A percentile compares a stretch with the other conserved stretches of the same genome.
These are phyloP conservation scores for Centropus unirufus DNA, from an alignment of 2,113 vertebrate species.

Conservation along the genomic window DNA sequence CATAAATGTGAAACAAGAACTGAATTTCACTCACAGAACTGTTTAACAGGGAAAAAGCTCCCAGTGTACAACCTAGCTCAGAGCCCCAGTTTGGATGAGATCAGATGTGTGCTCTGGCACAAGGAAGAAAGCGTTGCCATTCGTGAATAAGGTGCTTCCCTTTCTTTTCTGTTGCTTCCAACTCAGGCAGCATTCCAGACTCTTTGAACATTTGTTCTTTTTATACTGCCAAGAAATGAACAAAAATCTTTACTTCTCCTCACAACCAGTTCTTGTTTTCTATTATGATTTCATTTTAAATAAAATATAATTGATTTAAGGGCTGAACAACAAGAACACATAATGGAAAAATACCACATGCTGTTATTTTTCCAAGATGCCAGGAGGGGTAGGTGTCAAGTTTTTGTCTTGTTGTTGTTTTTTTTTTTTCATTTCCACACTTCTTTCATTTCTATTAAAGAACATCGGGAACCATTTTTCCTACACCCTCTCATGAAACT, in stretches of 20 bases:
- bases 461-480: background rate
- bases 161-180: background rate
- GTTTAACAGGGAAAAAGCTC: background rate
- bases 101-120: background rate
- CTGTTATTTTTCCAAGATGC: slow-evolving; percentile 6
- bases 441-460: slow-evolving; percentile 8
- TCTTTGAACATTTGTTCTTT: slow-evolving; percentile 39
- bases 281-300: background rate
- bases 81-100: rapidly evolving
- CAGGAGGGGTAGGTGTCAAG: background rate
- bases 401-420: too few species aligned
- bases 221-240: slow-evolving; percentile 14
- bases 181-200: slow-evolving; percentile 23
- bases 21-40: rapidly evolving
- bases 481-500: background rate
- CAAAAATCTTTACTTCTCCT: background rate
- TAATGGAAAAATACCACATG: background rate
- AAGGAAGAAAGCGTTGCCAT: background rate
- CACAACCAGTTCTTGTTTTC: background rate
- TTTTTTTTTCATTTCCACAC: background rate
- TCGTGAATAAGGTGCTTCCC: background rate
- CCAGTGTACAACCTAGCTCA: background rate
- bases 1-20: background rate
- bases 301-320: background rate
- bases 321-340: background rate